Evolutionary conservation across 1,140 invertebrate species (phyloP).

Genomic region (Aplysia californica): DNA sequence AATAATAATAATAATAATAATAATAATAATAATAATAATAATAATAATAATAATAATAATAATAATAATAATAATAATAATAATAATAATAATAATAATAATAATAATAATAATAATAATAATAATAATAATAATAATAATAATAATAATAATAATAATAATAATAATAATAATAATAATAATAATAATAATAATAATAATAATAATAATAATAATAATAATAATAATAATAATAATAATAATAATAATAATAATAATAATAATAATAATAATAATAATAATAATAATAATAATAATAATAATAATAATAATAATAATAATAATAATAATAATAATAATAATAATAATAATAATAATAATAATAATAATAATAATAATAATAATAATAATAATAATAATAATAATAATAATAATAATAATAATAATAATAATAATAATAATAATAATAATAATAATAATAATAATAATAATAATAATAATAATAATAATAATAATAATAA

Average conservation of each 20-base stretch:
- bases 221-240: neutral
- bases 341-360: too few relatives aligned
- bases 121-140: neutral
- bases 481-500: too few relatives aligned
- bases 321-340: too few relatives aligned
- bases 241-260: neutral
- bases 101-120: neutral
- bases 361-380: too few relatives aligned
- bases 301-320: too few relatives aligned
- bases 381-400: too few relatives aligned
- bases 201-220: neutral
- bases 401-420: too few relatives aligned
- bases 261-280: neutral
- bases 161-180: neutral
- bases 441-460: too few relatives aligned
- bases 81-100: neutral
- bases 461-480: too few relatives aligned
- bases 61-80: neutral
- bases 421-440: too few relatives aligned
- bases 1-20: neutral
- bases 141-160: neutral
- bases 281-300: too few relatives aligned
- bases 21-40: neutral
- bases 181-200: neutral
- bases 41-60: neutral